Evolutionary conservation across 2,888 invertebrate genomes (phyloP).

Genomic region (Andrena minutula): DNA sequence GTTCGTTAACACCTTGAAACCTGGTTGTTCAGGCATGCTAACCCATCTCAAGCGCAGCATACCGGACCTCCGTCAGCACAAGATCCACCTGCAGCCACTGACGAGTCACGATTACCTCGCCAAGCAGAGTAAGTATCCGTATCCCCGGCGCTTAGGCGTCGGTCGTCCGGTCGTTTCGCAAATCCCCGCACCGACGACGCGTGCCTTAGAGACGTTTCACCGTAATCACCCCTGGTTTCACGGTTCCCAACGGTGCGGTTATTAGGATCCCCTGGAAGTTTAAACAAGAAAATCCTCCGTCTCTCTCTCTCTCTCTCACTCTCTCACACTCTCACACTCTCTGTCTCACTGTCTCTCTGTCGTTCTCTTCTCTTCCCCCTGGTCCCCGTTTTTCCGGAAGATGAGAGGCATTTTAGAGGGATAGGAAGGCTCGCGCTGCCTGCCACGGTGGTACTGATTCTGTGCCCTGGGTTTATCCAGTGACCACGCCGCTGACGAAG

Average conservation of each 20-base stretch:
- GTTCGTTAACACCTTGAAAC: slow-evolving; percentile 83
- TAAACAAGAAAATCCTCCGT: slow-evolving; percentile 15
- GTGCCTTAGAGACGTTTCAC: neutral
- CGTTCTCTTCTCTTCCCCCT: slow-evolving; percentile 7
- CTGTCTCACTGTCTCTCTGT: neutral
- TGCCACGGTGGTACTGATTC: slow-evolving; percentile 52
- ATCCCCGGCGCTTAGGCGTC: slow-evolving; percentile 29
- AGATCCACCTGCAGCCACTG: slow-evolving; percentile 90
- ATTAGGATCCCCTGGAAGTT: neutral
- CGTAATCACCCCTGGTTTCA: slow-evolving; percentile 20
- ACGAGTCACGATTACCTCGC: slow-evolving; percentile 89
- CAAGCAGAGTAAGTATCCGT: slow-evolving; percentile 81
- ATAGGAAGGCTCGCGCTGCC: slow-evolving; percentile 33
- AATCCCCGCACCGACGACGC: neutral
- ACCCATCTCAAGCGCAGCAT: slow-evolving; percentile 95
- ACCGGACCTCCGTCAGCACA: slow-evolving; percentile 92
- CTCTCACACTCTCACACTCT: neutral
- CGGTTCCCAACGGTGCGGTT: neutral
- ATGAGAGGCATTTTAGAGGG: slow-evolving; percentile 51
- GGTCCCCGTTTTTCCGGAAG: slow-evolving; percentile 16
- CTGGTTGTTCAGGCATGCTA: slow-evolving; percentile 92
- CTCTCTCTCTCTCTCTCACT: slow-evolving; percentile 5
- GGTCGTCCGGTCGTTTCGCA: neutral
- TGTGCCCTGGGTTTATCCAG: slow-evolving; percentile 69
- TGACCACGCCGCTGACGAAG: slow-evolving; percentile 81